phyloP scores from a whole-genome alignment of 2,888 invertebrate species.

The Brassicogethes aeneus region DNA sequence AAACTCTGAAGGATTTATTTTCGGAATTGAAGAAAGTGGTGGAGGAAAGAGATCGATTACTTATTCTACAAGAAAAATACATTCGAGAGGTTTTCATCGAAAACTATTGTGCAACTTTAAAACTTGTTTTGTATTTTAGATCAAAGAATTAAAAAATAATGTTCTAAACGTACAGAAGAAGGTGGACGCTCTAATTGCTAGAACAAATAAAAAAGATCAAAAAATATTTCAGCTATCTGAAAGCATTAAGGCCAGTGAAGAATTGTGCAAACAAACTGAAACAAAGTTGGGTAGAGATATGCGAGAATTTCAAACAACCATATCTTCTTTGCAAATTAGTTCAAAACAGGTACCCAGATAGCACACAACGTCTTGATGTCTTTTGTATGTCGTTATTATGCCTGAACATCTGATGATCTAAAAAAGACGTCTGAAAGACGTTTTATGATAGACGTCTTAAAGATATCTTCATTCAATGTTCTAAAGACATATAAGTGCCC shows the following conservation, averaged over 20 bases:
- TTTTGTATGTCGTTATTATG: too few relatives aligned
- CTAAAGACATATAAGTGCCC: too few relatives aligned
- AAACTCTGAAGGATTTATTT: slow-evolving; percentile 26
- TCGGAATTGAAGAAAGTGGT: slow-evolving; percentile 25
- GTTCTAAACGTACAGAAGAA: neutral
- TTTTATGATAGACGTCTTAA: too few relatives aligned
- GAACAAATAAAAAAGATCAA: slow-evolving; percentile 7
- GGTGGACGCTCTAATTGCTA: neutral
- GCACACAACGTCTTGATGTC: too few relatives aligned
- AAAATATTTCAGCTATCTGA: slow-evolving; percentile 10
- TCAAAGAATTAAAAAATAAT: slow-evolving; percentile 8
- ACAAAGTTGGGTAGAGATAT: slow-evolving; percentile 8
- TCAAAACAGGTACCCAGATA: too few relatives aligned
- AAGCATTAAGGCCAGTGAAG: slow-evolving; percentile 12
- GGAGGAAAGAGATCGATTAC: slow-evolving; percentile 24
- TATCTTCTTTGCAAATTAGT: too few relatives aligned
- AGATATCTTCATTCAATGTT: too few relatives aligned
- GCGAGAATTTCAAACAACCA: too few relatives aligned
- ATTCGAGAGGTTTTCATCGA: slow-evolving; percentile 25
- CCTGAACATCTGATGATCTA: too few relatives aligned
- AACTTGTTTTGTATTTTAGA: slow-evolving; percentile 8
- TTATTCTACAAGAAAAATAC: slow-evolving; percentile 20
- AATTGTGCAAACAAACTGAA: slow-evolving; percentile 11
- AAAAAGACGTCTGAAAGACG: too few relatives aligned
- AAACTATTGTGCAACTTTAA: too few relatives aligned